Base-by-base conservation (phyloP, 2,888 invertebrate species). In the Nomada ruficornis region DNA sequence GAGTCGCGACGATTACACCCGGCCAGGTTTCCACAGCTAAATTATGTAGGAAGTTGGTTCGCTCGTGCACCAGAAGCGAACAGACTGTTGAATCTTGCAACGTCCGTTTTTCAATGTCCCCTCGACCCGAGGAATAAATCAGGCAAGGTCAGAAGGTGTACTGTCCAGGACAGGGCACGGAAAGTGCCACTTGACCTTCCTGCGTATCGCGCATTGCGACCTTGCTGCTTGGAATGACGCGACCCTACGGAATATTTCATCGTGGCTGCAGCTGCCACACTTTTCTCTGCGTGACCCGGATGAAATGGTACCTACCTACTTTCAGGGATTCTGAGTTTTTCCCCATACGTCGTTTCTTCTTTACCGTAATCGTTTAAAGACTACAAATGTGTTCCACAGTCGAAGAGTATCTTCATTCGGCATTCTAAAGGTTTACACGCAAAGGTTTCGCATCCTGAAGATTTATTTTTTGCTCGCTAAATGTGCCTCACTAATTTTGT, bases 181-280 rank as follows among this genome's bases (percentile, higher is more conserved):
- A 26, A 80, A 84, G 67, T 72, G 73, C 72, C 82, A 69, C 81
- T 83, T 86, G 86, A 88, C 86, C 83, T 87, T 85, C 78, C 77
- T 70, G 62, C 42, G 72, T 18, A 36, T 23, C 42, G 62, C 42
- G 62, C 29, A 13, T 54, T 50, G 80, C 80, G 83, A 85, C 82
- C 87, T 87, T 87, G 86, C 80, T 47, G 72, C 54, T 55, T 64
- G 67, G 67, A 76, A 73, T 76, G 77, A 85, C 81, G 59, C 68
- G 81, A 81, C 77, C 87, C 83, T 77, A 57, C 64, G 81, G 83
- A 87, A 87, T 87, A 87, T 87, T 87, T 87, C 75, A 87, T 64
- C 68, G 60, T 47, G 18, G 20, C 23, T 54, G 65, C 85, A 85
- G 72, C 83, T 85, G 86, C 63, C 63, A 64, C 55, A 26, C 47